phyloP scores from a whole-genome alignment of 2,113 vertebrate species.

The Sterna hirundo region DNA sequence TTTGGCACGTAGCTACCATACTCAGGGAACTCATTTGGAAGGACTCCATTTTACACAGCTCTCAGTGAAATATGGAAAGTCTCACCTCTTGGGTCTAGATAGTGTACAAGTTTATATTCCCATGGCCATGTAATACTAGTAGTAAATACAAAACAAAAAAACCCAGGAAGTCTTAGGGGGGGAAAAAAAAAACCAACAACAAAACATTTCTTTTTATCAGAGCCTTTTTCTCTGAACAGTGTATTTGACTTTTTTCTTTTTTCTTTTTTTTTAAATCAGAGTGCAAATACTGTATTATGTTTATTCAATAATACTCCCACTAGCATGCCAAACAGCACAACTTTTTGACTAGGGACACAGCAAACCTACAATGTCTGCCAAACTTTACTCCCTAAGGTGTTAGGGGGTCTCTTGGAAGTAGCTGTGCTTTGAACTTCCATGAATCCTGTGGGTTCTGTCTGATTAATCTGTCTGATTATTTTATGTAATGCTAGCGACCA shows the following conservation, averaged over 20 bases:
- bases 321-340: neutral
- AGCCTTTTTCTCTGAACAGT: neutral
- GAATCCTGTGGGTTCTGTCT: neutral
- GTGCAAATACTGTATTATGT: neutral
- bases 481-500: neutral
- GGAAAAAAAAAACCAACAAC: neutral
- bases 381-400: neutral
- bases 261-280: neutral
- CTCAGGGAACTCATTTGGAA: neutral
- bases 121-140: neutral
- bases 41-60: neutral
- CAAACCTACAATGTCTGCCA: neutral
- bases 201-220: neutral
- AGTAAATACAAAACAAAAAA: neutral
- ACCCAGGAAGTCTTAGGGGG: neutral
- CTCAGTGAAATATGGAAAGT: neutral
- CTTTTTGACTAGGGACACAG: neutral
- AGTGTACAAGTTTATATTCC: neutral
- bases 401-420: neutral
- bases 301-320: neutral
- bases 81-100: neutral
- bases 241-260: neutral
- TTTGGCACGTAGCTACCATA: neutral
- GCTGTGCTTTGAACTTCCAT: slow-evolving; percentile 4
- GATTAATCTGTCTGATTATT: neutral